These are phyloP conservation scores for Ancistrus triradiatus DNA, from an alignment of 2,113 vertebrate species.

Conservation along the genomic window DNA sequence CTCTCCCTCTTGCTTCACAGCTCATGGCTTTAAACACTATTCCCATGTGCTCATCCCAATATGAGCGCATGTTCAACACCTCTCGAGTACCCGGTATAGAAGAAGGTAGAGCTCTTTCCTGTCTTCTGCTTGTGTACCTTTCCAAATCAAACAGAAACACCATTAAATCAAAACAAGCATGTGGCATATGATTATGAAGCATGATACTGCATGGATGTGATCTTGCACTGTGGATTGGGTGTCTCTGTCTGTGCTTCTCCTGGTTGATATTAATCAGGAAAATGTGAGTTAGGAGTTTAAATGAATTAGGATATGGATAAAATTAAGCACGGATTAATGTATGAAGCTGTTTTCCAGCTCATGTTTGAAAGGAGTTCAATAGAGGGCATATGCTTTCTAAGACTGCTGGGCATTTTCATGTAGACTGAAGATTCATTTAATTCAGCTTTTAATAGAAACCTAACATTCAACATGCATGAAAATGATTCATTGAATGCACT, in stretches of 20 bases:
- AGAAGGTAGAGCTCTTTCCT: slow-evolving; percentile 76
- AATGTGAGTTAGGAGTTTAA: neutral
- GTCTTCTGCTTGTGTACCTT: slow-evolving; percentile 18
- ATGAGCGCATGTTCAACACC: slow-evolving; percentile 92
- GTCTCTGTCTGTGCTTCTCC: neutral
- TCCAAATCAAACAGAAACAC: slow-evolving; percentile 32
- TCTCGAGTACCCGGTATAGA: slow-evolving; percentile 88
- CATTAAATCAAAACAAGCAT: neutral
- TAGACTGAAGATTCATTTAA: no score
- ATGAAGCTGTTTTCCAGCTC: no score
- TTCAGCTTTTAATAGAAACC: neutral
- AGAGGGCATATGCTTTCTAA: no score
- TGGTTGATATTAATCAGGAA: neutral
- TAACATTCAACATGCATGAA: slow-evolving; percentile 18
- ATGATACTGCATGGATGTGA: neutral
- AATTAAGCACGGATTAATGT: no score
- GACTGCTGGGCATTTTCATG: no score
- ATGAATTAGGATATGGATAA: no score
- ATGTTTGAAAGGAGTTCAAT: no score
- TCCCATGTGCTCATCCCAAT: slow-evolving; percentile 98
- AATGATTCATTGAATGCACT: neutral
- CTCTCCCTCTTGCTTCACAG: slow-evolving; percentile 71
- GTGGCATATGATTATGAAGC: slow-evolving; percentile 12
- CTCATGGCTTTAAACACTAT: slow-evolving; percentile 85
- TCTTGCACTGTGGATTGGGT: neutral